These are phyloP conservation scores for Harpegnathos saltator DNA, from an alignment of 1,140 invertebrate genomes.

Conservation along the genomic window DNA sequence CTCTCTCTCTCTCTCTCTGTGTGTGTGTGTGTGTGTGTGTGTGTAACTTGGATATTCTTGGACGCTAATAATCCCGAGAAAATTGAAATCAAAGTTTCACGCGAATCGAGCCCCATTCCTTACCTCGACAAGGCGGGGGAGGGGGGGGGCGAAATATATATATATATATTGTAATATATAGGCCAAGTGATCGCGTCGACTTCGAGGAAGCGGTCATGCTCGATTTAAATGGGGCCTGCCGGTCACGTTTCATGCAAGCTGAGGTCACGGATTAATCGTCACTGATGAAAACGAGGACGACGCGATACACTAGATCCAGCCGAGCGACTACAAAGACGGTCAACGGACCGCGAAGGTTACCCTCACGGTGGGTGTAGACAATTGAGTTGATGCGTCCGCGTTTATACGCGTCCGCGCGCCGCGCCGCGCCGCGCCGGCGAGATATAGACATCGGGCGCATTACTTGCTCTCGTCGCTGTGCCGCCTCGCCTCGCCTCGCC, in stretches of 20 bases:
- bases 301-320: constrained; percentile 48
- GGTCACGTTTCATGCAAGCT: constrained; percentile 26
- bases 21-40: too few relatives aligned
- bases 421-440: too few relatives aligned
- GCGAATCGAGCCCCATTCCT: background rate
- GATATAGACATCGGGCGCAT: constrained; percentile 36
- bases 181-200: background rate
- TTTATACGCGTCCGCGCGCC: constrained; percentile 51
- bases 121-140: background rate
- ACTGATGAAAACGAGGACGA: constrained; percentile 69
- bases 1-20: too few relatives aligned
- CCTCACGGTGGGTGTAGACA: constrained; percentile 64
- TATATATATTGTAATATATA: background rate
- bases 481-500: background rate
- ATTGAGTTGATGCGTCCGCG: constrained; percentile 56
- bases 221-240: background rate
- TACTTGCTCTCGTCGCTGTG: constrained; percentile 11
- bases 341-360: constrained; percentile 50
- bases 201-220: constrained; percentile 11
- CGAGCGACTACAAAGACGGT: constrained; percentile 56
- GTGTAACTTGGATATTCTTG: constrained; percentile 18
- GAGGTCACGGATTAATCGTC: constrained; percentile 32
- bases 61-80: background rate
- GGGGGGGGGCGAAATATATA: too few relatives aligned
- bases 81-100: constrained; percentile 46